Evolutionary conservation across 1,140 invertebrate genomes (phyloP).

Genomic region (Lerema accius): DNA sequence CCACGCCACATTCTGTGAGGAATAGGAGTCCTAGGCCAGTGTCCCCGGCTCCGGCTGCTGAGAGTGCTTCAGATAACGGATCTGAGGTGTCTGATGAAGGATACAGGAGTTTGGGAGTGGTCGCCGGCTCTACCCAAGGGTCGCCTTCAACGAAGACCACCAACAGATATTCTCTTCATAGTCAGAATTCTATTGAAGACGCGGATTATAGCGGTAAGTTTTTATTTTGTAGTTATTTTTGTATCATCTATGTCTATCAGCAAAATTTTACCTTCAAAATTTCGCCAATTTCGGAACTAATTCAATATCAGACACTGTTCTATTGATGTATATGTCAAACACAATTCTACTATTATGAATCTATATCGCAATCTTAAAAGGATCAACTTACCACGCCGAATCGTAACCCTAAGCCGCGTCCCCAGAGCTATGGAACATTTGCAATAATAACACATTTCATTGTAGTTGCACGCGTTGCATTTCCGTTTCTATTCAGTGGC

Average conservation of each 20-base stretch:
- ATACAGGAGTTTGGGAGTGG: slow-evolving; percentile 90
- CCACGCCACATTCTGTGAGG: slow-evolving; percentile 64
- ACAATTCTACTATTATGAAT: no score
- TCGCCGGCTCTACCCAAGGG: slow-evolving; percentile 80
- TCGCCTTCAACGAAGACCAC: slow-evolving; percentile 76
- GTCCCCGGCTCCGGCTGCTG: slow-evolving; percentile 71
- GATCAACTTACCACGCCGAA: neutral
- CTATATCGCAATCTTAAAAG: no score
- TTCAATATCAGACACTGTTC: no score
- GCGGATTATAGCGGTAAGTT: slow-evolving; percentile 86
- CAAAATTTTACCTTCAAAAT: no score
- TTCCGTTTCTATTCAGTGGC: slow-evolving; percentile 20
- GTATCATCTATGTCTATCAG: no score
- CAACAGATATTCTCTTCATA: slow-evolving; percentile 85
- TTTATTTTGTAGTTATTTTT: neutral
- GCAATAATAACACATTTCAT: neutral
- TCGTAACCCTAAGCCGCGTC: neutral
- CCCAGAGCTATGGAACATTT: neutral
- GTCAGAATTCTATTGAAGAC: slow-evolving; percentile 87
- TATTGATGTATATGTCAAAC: no score
- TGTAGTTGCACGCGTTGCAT: slow-evolving; percentile 9
- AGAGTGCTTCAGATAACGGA: slow-evolving; percentile 90
- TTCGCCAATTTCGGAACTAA: no score
- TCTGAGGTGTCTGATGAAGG: slow-evolving; percentile 95
- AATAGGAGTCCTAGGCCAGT: slow-evolving; percentile 71